A percentile compares a stretch with the other conserved stretches of the same genome.
phyloP scores from a whole-genome alignment of 2,797 vertebrate species.

The Pantherophis vulpinus region DNA sequence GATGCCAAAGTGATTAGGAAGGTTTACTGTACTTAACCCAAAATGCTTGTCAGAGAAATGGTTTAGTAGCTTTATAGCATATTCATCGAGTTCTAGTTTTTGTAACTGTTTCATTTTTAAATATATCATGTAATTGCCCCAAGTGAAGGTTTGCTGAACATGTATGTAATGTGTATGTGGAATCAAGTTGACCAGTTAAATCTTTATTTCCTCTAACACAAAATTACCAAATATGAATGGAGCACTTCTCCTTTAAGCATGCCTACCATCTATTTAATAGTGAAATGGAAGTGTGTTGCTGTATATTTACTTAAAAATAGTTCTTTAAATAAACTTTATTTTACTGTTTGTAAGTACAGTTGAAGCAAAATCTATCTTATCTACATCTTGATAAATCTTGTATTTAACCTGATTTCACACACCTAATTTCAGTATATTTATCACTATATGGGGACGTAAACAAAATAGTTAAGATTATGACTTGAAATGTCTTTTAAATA shows the following conservation, averaged over 20 bases:
- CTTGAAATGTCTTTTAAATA: slow-evolving; percentile 50
- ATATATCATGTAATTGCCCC: not conserved
- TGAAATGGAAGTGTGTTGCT: not conserved
- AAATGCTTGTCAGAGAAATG: not conserved
- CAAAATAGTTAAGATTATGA: slow-evolving; percentile 54
- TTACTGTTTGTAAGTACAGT: slow-evolving; percentile 1
- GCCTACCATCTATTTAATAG: not conserved
- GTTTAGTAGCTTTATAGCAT: not conserved
- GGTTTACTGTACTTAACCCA: not conserved
- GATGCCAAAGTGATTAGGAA: not conserved
- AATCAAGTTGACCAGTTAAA: slow-evolving; percentile 1
- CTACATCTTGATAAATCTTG: not conserved
- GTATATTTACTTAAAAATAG: slow-evolving; percentile 16
- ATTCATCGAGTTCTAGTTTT: not conserved
- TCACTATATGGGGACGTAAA: slow-evolving; percentile 40
- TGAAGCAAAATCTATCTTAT: slow-evolving; percentile 30
- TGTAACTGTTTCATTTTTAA: not conserved
- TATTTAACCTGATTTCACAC: slow-evolving; percentile 27
- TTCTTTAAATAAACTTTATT: not conserved
- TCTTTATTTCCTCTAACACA: slow-evolving; percentile 1
- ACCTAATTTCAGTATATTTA: slow-evolving; percentile 51
- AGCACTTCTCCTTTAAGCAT: not conserved
- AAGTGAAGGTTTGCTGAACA: not conserved
- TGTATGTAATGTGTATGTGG: not conserved
- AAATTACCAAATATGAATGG: not conserved